phyloP scores from a whole-genome alignment of 2,797 vertebrate species.

The Chromis chromis region DNA sequence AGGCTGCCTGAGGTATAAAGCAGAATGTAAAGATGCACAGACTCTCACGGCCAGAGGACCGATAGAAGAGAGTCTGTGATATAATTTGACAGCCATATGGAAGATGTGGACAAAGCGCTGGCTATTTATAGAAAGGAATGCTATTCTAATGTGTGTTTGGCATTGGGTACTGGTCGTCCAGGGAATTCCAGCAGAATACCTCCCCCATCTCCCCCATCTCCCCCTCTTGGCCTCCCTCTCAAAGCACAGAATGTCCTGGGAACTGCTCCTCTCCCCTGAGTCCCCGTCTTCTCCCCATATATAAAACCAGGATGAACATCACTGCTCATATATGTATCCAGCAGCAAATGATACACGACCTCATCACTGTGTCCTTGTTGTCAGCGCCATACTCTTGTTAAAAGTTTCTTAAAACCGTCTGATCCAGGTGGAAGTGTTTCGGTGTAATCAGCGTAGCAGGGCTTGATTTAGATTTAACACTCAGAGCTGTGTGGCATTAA shows the following conservation, averaged over 20 bases:
- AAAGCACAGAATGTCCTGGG: slow-evolving; percentile 76
- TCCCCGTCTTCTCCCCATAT: slow-evolving; percentile 30
- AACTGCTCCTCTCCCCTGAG: slow-evolving; percentile 65
- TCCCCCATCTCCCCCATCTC: not conserved
- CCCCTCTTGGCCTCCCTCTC: slow-evolving; percentile 31
- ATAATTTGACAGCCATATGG: slow-evolving; percentile 71
- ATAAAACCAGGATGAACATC: slow-evolving; percentile 52
- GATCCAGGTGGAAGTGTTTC: slow-evolving; percentile 19
- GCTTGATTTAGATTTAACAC: slow-evolving; percentile 24
- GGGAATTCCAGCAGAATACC: slow-evolving; percentile 64
- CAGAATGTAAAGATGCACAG: slow-evolving; percentile 47
- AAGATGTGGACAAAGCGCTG: slow-evolving; percentile 67
- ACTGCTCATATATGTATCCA: slow-evolving; percentile 31
- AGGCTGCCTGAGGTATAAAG: slow-evolving; percentile 54
- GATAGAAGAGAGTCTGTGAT: slow-evolving; percentile 50
- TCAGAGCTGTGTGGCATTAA: slow-evolving; percentile 27
- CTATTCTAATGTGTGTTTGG: slow-evolving; percentile 46
- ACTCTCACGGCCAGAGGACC: slow-evolving; percentile 16
- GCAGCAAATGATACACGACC: slow-evolving; percentile 5
- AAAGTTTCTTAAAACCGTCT: slow-evolving; percentile 18
- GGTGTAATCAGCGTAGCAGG: slow-evolving; percentile 30
- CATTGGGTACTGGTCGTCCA: slow-evolving; percentile 53
- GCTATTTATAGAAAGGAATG: slow-evolving; percentile 74
- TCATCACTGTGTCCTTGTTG: not conserved
- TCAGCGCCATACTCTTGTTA: slow-evolving; percentile 13